These are phyloP conservation scores for Acyrthosiphon pisum DNA, from an alignment of 1,140 invertebrate genomes.

Conservation along the genomic window DNA sequence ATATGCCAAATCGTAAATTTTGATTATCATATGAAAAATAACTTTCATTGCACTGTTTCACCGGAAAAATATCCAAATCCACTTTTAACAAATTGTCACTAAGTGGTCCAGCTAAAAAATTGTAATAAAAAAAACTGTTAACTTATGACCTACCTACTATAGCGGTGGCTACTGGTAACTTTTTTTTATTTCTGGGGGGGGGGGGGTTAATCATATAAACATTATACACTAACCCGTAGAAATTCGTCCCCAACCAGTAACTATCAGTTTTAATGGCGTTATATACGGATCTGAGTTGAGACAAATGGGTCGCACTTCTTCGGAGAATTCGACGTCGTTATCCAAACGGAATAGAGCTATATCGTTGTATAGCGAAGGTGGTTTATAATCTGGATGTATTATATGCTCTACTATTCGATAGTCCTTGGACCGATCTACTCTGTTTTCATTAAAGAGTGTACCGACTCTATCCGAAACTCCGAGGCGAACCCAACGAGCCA, in stretches of 20 bases:
- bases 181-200: no score
- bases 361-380: slow-evolving; percentile 59
- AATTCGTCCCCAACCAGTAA: slow-evolving; percentile 67
- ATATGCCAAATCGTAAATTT: background rate
- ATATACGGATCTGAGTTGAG: slow-evolving; percentile 62
- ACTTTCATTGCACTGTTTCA: slow-evolving; percentile 59
- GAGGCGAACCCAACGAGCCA: slow-evolving; percentile 60
- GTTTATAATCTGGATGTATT: slow-evolving; percentile 65
- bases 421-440: slow-evolving; percentile 59
- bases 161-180: background rate
- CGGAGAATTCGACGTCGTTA: slow-evolving; percentile 61
- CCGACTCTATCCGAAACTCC: slow-evolving; percentile 61
- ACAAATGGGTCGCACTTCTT: slow-evolving; percentile 65
- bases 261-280: slow-evolving; percentile 62
- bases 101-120: slow-evolving; percentile 47
- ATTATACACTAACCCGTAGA: slow-evolving; percentile 58
- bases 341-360: slow-evolving; percentile 65
- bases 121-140: background rate
- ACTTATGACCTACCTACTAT: background rate
- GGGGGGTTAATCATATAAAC: no score
- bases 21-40: background rate
- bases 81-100: slow-evolving; percentile 60
- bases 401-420: slow-evolving; percentile 63
- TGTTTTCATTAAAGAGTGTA: slow-evolving; percentile 44
- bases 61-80: slow-evolving; percentile 58